phyloP scores from a whole-genome alignment of 2,888 invertebrate species.

The Leptopterna dolabrata region DNA sequence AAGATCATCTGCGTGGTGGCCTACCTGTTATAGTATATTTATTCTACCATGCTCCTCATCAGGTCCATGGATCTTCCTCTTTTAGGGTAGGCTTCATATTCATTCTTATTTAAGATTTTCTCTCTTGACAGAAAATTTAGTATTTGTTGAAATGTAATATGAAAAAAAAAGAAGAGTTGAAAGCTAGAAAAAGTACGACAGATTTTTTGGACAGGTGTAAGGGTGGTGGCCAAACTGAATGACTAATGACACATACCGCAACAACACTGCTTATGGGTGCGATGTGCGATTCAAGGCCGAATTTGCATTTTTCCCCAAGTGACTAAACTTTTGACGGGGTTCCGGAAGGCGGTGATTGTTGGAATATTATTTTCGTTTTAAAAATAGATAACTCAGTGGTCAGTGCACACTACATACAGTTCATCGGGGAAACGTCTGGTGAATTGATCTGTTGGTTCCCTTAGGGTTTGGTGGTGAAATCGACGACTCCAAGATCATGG shows the following conservation, averaged over 20 bases:
- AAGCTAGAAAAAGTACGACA: no score
- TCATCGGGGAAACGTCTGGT: not conserved
- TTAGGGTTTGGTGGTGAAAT: not conserved
- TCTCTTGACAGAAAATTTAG: no score
- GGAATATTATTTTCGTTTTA: not conserved
- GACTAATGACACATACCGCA: not conserved
- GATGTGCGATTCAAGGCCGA: not conserved
- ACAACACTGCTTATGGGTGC: not conserved
- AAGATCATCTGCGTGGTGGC: no score
- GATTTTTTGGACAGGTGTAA: no score
- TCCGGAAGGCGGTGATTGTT: not conserved
- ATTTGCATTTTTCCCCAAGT: slow-evolving; percentile 4
- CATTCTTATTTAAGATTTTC: no score
- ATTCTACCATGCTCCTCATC: no score
- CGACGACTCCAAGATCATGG: not conserved
- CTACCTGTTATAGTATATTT: no score
- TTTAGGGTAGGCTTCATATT: no score
- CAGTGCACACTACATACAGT: not conserved
- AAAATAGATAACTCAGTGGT: not conserved
- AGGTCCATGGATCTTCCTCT: no score
- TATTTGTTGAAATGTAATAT: no score
- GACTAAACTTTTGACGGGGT: not conserved
- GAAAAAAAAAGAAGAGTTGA: no score
- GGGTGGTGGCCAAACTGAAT: not conserved
- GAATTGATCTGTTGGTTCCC: not conserved